Conservation (phyloP, 2,888 invertebrate genomes). For the Molanna angustata region DNA sequence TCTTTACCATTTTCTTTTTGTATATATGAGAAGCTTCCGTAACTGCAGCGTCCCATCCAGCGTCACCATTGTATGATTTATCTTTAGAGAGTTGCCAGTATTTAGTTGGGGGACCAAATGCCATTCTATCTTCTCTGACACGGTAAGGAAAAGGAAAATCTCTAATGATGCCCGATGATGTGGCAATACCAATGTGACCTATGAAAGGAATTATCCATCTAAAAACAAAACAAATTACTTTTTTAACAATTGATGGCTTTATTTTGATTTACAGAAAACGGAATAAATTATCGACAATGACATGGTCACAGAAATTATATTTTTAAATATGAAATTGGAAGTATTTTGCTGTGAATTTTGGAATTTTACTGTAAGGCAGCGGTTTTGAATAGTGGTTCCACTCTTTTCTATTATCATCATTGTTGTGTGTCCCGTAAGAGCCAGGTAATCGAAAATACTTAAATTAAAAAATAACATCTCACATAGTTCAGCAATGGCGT, state of each 20-base stretch:
- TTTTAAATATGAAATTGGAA: too few relatives aligned
- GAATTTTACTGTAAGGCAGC: too few relatives aligned
- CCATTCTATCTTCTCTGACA: constrained; percentile 16
- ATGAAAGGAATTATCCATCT: constrained; percentile 19
- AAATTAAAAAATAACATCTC: too few relatives aligned
- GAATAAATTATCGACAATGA: too few relatives aligned
- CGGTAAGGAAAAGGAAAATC: constrained; percentile 15
- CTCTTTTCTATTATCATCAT: too few relatives aligned
- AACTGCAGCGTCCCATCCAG: constrained; percentile 18
- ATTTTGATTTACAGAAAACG: too few relatives aligned
- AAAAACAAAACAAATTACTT: neutral
- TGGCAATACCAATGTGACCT: constrained; percentile 18
- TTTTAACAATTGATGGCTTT: neutral
- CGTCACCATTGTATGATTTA: constrained; percentile 13
- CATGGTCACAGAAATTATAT: too few relatives aligned
- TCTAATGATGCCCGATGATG: constrained; percentile 14
- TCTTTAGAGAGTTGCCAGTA: constrained; percentile 16
- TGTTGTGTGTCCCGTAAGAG: too few relatives aligned
- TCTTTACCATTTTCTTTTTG: constrained; percentile 16
- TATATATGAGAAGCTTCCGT: constrained; percentile 19
- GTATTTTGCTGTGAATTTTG: too few relatives aligned
- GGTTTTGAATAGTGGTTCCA: too few relatives aligned
- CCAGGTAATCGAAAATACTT: too few relatives aligned
- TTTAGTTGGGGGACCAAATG: constrained; percentile 11
- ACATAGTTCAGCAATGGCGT: too few relatives aligned